Evolutionary conservation across 2,113 vertebrate species (phyloP).

Genomic region (Symphodus melops): DNA sequence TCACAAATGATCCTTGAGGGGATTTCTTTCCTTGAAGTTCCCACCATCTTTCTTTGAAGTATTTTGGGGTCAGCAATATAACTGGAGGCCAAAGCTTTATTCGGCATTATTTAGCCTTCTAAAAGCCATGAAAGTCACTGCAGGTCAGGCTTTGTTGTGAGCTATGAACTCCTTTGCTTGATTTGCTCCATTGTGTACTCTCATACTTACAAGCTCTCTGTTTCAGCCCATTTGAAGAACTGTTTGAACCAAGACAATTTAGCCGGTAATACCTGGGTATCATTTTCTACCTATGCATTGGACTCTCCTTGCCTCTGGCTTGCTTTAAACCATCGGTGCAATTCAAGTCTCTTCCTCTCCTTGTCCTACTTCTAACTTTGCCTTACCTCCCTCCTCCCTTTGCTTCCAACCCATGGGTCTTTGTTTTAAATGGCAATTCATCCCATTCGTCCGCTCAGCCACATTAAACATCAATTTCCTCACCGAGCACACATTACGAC

Average conservation of each 20-base stretch:
- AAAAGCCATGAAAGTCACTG: conserved; percentile 45
- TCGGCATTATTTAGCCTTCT: conserved; percentile 49
- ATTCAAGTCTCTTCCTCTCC: conserved; percentile 67
- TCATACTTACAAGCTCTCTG: conserved; percentile 43
- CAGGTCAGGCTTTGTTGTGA: conserved; percentile 63
- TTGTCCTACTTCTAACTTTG: conserved; percentile 68
- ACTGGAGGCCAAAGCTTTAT: conserved; percentile 63
- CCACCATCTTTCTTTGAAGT: conserved; percentile 49
- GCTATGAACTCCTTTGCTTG: conserved; percentile 44
- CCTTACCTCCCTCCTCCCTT: conserved; percentile 40
- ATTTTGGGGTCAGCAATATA: conserved; percentile 62
- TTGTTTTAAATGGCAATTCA: conserved; percentile 83
- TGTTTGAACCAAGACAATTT: conserved; percentile 68
- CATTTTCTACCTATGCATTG: conserved; percentile 65
- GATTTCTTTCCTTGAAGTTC: conserved; percentile 56
- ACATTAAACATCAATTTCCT: conserved; percentile 84
- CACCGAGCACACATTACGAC: conserved; percentile 81
- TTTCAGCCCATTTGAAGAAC: conserved; percentile 67
- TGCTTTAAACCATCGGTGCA: conserved; percentile 66
- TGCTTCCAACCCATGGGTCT: conserved; percentile 72
- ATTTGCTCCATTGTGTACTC: conserved; percentile 66
- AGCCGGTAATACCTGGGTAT: conserved; percentile 64
- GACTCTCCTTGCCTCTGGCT: conserved; percentile 76
- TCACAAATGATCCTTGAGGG: conserved; percentile 9
- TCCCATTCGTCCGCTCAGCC: conserved; percentile 74